Percentiles rank a stretch among this genome's conserved stretches.
Conservation (phyloP, 2,888 invertebrate genomes). For the Eugnorisma glareosa region DNA sequence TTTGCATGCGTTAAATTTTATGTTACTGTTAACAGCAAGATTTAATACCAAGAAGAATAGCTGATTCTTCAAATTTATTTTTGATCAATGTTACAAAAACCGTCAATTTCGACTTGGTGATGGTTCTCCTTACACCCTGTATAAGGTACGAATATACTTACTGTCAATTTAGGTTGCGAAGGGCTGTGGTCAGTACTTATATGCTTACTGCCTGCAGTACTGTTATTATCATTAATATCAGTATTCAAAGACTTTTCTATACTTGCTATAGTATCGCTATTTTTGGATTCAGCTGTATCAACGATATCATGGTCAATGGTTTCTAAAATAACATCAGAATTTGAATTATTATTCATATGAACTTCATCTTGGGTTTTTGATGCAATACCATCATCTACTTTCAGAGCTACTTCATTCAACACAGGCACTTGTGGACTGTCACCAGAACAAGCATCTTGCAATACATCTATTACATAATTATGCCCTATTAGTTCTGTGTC, state of each 20-base stretch:
- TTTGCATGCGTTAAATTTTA: neutral
- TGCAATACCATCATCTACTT: conserved; percentile 19
- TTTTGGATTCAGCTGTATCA: conserved; percentile 41
- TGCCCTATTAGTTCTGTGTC: conserved; percentile 13
- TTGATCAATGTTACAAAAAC: neutral
- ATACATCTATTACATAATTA: conserved; percentile 16
- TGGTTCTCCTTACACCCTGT: neutral
- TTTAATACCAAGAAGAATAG: conserved; percentile 12
- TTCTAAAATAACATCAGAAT: conserved; percentile 49
- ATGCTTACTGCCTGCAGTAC: conserved; percentile 21
- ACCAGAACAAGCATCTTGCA: conserved; percentile 5
- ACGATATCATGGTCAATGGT: conserved; percentile 39
- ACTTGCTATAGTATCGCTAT: conserved; percentile 10
- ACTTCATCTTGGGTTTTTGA: conserved; percentile 14
- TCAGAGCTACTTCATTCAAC: conserved; percentile 11
- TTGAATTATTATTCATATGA: conserved; percentile 39
- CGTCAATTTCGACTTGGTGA: neutral
- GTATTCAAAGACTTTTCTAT: conserved; percentile 19
- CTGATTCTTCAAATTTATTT: neutral
- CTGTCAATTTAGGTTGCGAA: conserved; percentile 22
- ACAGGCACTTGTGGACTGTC: conserved; percentile 12
- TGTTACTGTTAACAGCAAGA: neutral
- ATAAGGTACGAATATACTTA: conserved; percentile 40
- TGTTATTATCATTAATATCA: conserved; percentile 28
- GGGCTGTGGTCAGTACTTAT: conserved; percentile 8